Base-by-base conservation (phyloP, 2,888 invertebrate species). In the Salticus scenicus region DNA sequence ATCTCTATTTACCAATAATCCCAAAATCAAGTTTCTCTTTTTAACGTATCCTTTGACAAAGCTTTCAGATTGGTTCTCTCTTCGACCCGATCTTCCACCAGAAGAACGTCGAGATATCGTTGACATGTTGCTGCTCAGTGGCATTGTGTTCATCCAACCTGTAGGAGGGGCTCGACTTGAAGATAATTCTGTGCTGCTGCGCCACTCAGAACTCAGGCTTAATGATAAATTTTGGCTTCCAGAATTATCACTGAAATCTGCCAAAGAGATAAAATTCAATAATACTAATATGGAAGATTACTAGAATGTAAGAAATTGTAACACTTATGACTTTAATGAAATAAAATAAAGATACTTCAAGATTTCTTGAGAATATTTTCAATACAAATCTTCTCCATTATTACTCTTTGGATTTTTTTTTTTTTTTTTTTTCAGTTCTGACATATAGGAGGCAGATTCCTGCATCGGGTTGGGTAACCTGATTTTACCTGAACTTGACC, bases 121-220 rank as follows among this genome's bases (percentile, higher is more conserved):
- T 94, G 90, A 94, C 20, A 89, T 95, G 94, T 94, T 92, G 89
- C 94, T 92, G 27, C 95, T 95, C 67, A 95, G 93, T 0, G 94
- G 94, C 89, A 97, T 96, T n/a, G 98, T 98, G 90, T 97, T 98
- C 88, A 98, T 97, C 98, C 98, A 98, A 0, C 96, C 97, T 0
- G 89, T 88, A 20, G 88, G 90, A 79, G 92, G 88, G 4, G 87
- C 86, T 14, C 89, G 63, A 17, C 76, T 66, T 14, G 82, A 87
- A 41, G 84, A 84, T 10, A 88, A 69, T 24, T 88, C 88, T 17
- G 85, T 78, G 63, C 85, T 87, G 20, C 88, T 85, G 0, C 87
- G 74, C 67, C 81, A 80, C 41, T 88, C 88, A 8, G 86, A 80
- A 64, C 79, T 87, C 20, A 88, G 37, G 41, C 82, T 80, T 37